Base-by-base conservation (phyloP, 2,113 vertebrate genomes). In the Illadopsis cleaveri region DNA sequence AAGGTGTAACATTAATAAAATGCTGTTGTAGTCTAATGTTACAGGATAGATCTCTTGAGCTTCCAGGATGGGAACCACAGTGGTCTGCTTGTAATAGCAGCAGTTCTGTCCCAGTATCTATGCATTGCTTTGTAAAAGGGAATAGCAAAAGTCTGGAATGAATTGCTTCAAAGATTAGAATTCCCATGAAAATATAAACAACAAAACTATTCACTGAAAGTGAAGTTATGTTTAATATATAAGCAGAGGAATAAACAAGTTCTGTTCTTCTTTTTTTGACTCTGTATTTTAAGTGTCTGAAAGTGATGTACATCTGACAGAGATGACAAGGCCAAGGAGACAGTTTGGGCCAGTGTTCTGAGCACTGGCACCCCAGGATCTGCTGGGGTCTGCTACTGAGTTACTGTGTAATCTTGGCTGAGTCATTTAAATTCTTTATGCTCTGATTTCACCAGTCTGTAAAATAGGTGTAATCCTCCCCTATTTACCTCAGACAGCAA, bases 391-490 rank as follows among this genome's bases (percentile, higher is more conserved):
- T 93, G 82, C 69, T 62, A 35, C 86, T 50, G 77, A 89, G n/a
- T 75, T 86, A 84, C 51, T 94, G 82, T 51, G 57, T 83, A 86
- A 93, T 95, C 79, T 65, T 56, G 70, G 50, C 58, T 94, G 87
- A 97, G 84, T 94, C 61, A 95, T 76, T 95, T 57, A 78, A 93
- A 94, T 93, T 96, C 91, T 79, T 96, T 62, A 80, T 91, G 93
- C 10, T 3, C 90, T 92, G 73, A 89, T 94, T 92, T 95, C 95
- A 95, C 60, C 40, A 47, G 68, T 71, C 72, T 92, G 82, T 93
- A 93, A 94, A 96, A 95, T 81, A 92, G 90, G 90, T 96, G 80
- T 76, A 92, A 89, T 92, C 86, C 88, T 96, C 86, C 82, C 37
- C 47, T 69, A 66, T 86, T 92, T 95, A 94, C 88, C 69, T 95